Evolutionary conservation across 2,888 invertebrate species (phyloP).

Genomic region (Phyllotreta striolata): DNA sequence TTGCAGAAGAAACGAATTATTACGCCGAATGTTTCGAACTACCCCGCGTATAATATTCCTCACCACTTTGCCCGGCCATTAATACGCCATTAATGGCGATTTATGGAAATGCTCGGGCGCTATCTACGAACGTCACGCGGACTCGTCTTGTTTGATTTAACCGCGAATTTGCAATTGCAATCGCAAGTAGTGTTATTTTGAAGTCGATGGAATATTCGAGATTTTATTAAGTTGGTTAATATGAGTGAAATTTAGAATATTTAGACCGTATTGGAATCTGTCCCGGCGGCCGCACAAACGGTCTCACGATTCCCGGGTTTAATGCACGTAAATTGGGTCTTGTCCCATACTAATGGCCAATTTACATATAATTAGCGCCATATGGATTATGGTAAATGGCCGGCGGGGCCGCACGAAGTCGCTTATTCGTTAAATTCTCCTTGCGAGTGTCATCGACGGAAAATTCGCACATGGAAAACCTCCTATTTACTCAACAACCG

Average conservation of each 20-base stretch:
- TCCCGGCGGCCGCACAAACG: slow-evolving; percentile 15
- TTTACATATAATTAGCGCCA: slow-evolving; percentile 47
- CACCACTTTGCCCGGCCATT: slow-evolving; percentile 18
- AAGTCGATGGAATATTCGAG: no score
- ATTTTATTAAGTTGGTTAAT: no score
- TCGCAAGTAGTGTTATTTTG: no score
- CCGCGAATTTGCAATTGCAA: slow-evolving; percentile 19
- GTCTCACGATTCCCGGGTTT: slow-evolving; percentile 24
- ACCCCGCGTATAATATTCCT: slow-evolving; percentile 11
- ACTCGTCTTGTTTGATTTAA: slow-evolving; percentile 24
- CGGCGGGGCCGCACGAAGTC: slow-evolving; percentile 19
- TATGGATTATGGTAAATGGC: slow-evolving; percentile 28
- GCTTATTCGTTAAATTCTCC: no score
- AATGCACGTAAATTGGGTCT: slow-evolving; percentile 24
- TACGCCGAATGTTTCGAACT: no score
- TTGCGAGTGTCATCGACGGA: no score
- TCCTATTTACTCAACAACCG: no score
- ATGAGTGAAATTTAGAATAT: slow-evolving; percentile 1
- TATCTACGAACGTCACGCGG: slow-evolving; percentile 22
- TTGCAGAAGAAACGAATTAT: no score
- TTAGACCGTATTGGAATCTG: neutral
- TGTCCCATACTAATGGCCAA: slow-evolving; percentile 43
- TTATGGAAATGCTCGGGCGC: slow-evolving; percentile 22
- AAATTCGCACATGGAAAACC: no score
- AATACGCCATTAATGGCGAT: slow-evolving; percentile 25